A percentile compares a stretch with the other conserved stretches of the same genome.
Conservation (phyloP, 2,113 vertebrate species). For the Cavia porcellus region DNA sequence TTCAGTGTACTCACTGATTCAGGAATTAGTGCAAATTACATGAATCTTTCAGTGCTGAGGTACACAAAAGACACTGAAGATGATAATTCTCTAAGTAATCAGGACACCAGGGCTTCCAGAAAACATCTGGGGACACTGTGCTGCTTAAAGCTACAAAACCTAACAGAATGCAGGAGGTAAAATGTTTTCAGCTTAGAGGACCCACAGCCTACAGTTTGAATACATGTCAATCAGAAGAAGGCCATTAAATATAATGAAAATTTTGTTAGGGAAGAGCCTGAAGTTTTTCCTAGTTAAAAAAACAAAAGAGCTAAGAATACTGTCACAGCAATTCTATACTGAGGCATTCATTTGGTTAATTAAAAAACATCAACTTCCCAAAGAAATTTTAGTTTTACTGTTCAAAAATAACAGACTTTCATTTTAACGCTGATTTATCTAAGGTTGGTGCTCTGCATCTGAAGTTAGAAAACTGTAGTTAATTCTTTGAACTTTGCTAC, state of each 20-base stretch:
- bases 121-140: not conserved
- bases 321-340: not conserved
- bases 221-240: not conserved
- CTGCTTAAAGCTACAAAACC: not conserved
- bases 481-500: not conserved
- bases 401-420: not conserved
- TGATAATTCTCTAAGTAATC: not conserved
- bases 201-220: not conserved
- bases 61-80: not conserved
- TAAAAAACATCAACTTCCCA: not conserved
- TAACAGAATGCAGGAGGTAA: not conserved
- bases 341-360: not conserved
- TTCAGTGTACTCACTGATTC: not conserved
- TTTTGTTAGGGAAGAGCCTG: not conserved
- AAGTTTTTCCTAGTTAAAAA: not conserved
- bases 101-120: not conserved
- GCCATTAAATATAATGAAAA: not conserved
- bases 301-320: not conserved
- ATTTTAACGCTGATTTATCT: not conserved
- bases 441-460: not conserved
- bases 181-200: not conserved
- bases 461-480: constrained; percentile 7
- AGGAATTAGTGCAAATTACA: not conserved
- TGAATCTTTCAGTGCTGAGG: not conserved
- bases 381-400: not conserved